Base-by-base conservation (phyloP, 1,140 invertebrate genomes). In the Tetramorium alpestre region DNA sequence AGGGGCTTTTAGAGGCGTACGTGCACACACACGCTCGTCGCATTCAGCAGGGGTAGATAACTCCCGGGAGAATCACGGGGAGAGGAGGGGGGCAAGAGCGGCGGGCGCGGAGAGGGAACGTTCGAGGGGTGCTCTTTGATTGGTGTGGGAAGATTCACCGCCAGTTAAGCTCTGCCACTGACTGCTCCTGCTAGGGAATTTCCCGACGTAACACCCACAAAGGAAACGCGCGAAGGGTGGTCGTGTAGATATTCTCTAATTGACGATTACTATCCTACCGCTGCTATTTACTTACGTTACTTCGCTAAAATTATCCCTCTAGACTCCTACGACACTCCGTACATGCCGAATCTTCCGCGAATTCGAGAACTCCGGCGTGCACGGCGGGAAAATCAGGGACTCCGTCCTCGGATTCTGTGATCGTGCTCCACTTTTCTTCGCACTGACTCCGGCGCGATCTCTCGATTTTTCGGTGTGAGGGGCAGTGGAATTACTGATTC, bases 81-180 rank as follows among this genome's bases (percentile, higher is more conserved):
- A 88, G 88, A 70, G 70, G 67, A 87, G 28, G 2, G 88, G 88
- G 88, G 65, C 76, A 72, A 88, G 91, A 85, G 60, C 49, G 25
- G 77, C 7, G 72, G 85, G 62, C 70, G 84, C 76, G 65, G 22
- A 69, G 88, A 87, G 91, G 92, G 85, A 89, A 90, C 90, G 88
- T 87, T 75, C 72, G 88, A 92, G 90, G 93, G 91, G 91, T 93
- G 91, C 87, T 89, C 91, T 94, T 93, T 95, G 94, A 95, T 95
- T 95, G 94, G 94, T 95, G 94, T 95, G 94, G 94, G 94, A 95
- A 94, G 94, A 93, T 93, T 93, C 92, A 89, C 88, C 88, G 89
- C 72, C 88, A 91, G 91, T 94, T 93, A 92, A 92, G 90, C 67
- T 73, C 73, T 80, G 88, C 88, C 90, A 91, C 88, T 88, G 90